Base-by-base conservation (phyloP, 2,888 invertebrate species). In the Spatulosminthurus flaviceps region DNA sequence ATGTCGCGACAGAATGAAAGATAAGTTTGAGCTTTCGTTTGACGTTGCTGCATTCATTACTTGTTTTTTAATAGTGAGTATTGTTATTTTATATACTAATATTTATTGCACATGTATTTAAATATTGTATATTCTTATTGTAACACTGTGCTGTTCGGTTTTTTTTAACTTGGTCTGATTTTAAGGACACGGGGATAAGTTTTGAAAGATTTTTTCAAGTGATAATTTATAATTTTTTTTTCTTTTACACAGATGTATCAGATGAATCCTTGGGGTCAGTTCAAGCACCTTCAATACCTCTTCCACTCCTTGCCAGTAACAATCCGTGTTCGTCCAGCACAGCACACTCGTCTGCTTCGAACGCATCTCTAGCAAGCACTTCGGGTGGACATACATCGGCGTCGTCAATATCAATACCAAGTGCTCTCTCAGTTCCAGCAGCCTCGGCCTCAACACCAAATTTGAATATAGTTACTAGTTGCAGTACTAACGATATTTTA, bases 281-380 rank as follows among this genome's bases (percentile, higher is more conserved):
- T 29, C 83, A 83, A 82, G 84, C 86, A 66, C 86, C 86, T 67
- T 86, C 81, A 24, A 82, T 83, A 70, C 83, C 81, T 24, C 79
- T 82, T 42, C 82, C 83, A n/a, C 70, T 83, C 21, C 74, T 84
- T 60, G 83, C 80, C 41, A 41, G 41, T 41, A 41, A 41, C 34
- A 41, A 41, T 71, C 41, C 41, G 41, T 66, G 76, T 67, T 67
- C 67, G 26, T 76, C 76, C 64, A 66, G 77, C 13, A 16, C 81
- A 70, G 61, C 79, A 9, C 41, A 67, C 11, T 70, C 81, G 0
- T 80, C 83, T 19, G 61, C 77, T 29, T 67, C 76, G 41, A 70
- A 69, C 34, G 78, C 67, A 29, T 29, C 80, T 41, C 61, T 81
- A 21, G 80, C 77, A 9, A 67, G 78, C 16, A 73, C 79, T 24